phyloP scores from a whole-genome alignment of 2,888 invertebrate genomes.

The Drosophila emarginata region DNA sequence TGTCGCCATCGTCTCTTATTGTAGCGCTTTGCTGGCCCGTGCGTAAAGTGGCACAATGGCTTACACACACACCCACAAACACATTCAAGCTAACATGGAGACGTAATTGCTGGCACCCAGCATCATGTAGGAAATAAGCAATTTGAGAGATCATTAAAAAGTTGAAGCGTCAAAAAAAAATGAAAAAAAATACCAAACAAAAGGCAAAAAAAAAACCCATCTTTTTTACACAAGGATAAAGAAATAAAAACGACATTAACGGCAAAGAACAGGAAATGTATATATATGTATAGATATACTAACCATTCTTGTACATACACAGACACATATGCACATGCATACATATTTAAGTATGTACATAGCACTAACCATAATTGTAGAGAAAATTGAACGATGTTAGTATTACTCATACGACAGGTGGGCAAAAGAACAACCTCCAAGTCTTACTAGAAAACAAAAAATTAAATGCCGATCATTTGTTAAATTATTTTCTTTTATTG shows the following conservation, averaged over 20 bases:
- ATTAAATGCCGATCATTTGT: neutral
- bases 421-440: neutral
- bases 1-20: slow-evolving; percentile 43
- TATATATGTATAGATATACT: neutral
- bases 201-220: slow-evolving; percentile 12
- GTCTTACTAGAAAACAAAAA: too few relatives aligned
- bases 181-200: slow-evolving; percentile 23
- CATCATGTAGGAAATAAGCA: slow-evolving; percentile 74
- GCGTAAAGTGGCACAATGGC: slow-evolving; percentile 50
- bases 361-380: slow-evolving; percentile 11
- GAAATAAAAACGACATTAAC: slow-evolving; percentile 69
- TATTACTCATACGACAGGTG: neutral
- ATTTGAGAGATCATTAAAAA: slow-evolving; percentile 77
- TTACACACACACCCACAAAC: slow-evolving; percentile 31
- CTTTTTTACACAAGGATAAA: slow-evolving; percentile 44
- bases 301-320: slow-evolving; percentile 24
- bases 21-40: slow-evolving; percentile 41
- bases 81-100: slow-evolving; percentile 33
- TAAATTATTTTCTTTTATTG: neutral
- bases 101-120: slow-evolving; percentile 67
- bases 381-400: too few relatives aligned
- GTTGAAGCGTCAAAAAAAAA: slow-evolving; percentile 62
- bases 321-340: slow-evolving; percentile 20
- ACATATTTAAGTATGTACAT: neutral
- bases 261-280: slow-evolving; percentile 60